Conservation (phyloP, 2,113 vertebrate species). For the Panurus biarmicus region DNA sequence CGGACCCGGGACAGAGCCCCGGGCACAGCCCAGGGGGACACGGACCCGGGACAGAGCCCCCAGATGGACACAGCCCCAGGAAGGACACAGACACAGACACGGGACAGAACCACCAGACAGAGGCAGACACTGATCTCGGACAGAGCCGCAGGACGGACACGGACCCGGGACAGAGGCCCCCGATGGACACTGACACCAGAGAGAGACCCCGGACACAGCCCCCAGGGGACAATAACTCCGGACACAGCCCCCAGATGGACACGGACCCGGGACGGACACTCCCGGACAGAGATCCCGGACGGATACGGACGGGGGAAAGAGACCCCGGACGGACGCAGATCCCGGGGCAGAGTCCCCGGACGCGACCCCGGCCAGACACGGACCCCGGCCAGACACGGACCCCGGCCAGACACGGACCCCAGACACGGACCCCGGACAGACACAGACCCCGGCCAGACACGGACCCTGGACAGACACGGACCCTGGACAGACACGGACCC, state of each 20-base stretch:
- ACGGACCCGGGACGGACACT: background rate
- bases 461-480: too few relatives aligned
- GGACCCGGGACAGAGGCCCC: background rate
- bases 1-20: background rate
- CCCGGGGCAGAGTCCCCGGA: too few relatives aligned
- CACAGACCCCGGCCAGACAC: too few relatives aligned
- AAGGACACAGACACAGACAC: too few relatives aligned
- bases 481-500: too few relatives aligned
- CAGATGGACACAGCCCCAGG: too few relatives aligned
- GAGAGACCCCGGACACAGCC: too few relatives aligned
- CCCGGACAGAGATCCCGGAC: background rate
- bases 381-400: background rate
- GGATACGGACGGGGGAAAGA: too few relatives aligned
- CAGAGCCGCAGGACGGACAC: background rate
- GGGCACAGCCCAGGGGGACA: too few relatives aligned
- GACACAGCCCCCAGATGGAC: background rate
- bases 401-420: background rate
- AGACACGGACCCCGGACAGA: background rate
- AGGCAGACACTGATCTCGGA: too few relatives aligned
- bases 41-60: too few relatives aligned
- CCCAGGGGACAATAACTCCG: background rate
- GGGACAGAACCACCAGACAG: accelerated
- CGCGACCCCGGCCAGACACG: too few relatives aligned
- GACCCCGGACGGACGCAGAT: background rate
- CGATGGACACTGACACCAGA: background rate